These are phyloP conservation scores for Caenorhabditis sulstoni DNA, from an alignment of 2,888 invertebrate genomes.

Conservation along the genomic window DNA sequence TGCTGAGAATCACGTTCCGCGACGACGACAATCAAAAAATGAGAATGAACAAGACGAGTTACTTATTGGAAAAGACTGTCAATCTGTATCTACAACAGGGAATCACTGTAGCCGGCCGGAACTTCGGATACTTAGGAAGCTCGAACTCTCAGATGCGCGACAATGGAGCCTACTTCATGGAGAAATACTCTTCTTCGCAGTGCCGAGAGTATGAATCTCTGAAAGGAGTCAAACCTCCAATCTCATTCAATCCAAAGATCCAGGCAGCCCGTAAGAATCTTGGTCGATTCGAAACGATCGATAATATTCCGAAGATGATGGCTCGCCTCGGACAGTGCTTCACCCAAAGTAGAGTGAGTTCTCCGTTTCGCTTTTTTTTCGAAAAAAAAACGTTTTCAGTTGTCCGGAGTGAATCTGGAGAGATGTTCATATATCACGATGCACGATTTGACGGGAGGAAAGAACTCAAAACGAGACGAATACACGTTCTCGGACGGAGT, in stretches of 20 bases:
- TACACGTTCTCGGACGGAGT: conserved; percentile 76
- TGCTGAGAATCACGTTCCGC: conserved; percentile 65
- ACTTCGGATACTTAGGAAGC: conserved; percentile 77
- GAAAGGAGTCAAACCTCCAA: conserved; percentile 27
- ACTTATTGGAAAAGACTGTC: conserved; percentile 68
- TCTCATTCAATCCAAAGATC: conserved; percentile 59
- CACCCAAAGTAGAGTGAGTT: conserved; percentile 73
- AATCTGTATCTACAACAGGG: conserved; percentile 65
- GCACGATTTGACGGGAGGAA: conserved; percentile 68
- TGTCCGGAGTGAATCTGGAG: conserved; percentile 61
- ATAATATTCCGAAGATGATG: conserved; percentile 81
- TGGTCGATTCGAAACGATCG: conserved; percentile 72
- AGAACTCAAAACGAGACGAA: conserved; percentile 49
- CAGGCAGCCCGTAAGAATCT: conserved; percentile 60
- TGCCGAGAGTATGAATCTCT: conserved; percentile 35
- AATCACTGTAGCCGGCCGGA: conserved; percentile 69
- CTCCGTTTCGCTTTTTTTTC: too few species aligned
- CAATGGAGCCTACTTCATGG: conserved; percentile 77
- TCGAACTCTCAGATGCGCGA: conserved; percentile 80
- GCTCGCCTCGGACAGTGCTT: conserved; percentile 81
- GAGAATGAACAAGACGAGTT: conserved; percentile 62
- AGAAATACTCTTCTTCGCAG: conserved; percentile 51
- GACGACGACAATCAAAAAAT: conserved; percentile 70
- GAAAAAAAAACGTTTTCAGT: too few species aligned
- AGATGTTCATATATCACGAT: conserved; percentile 44